Conservation (phyloP, 2,888 invertebrate species). For the Temnothorax unifasciatus region DNA sequence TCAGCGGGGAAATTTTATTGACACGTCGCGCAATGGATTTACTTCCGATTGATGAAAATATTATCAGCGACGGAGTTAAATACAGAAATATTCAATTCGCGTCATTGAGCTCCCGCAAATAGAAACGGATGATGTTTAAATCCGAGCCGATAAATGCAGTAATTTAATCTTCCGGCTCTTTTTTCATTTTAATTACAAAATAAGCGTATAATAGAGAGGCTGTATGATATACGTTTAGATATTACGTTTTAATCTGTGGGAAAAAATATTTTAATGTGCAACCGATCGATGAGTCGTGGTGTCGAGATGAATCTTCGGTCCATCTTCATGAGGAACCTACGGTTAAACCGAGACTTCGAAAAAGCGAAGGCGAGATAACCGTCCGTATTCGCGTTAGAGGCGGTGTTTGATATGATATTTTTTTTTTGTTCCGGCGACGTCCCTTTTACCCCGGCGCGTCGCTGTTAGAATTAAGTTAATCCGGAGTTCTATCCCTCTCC, state of each 20-base stretch:
- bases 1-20: conserved; percentile 27
- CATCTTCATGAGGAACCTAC: not conserved
- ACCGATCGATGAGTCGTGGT: not conserved
- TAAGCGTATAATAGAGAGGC: not conserved
- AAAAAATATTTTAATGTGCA: not conserved
- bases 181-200: conserved; percentile 17
- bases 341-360: not conserved
- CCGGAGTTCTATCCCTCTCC: conserved; percentile 11
- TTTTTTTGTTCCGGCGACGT: conserved; percentile 37
- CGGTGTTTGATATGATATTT: conserved; percentile 48
- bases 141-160: not conserved
- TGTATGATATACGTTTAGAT: not conserved
- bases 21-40: conserved; percentile 18
- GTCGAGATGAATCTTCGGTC: not conserved
- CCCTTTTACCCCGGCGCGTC: conserved; percentile 41
- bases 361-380: conserved; percentile 28
- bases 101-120: conserved; percentile 9
- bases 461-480: conserved; percentile 57
- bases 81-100: conserved; percentile 2
- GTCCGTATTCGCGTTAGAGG: conserved; percentile 37
- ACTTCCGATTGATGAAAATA: conserved; percentile 39
- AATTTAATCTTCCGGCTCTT: conserved; percentile 1
- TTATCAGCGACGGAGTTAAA: conserved; percentile 22
- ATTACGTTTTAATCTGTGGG: not conserved
- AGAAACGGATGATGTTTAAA: conserved; percentile 7